phyloP scores from a whole-genome alignment of 2,797 vertebrate species.

The Etheostoma perlongum region DNA sequence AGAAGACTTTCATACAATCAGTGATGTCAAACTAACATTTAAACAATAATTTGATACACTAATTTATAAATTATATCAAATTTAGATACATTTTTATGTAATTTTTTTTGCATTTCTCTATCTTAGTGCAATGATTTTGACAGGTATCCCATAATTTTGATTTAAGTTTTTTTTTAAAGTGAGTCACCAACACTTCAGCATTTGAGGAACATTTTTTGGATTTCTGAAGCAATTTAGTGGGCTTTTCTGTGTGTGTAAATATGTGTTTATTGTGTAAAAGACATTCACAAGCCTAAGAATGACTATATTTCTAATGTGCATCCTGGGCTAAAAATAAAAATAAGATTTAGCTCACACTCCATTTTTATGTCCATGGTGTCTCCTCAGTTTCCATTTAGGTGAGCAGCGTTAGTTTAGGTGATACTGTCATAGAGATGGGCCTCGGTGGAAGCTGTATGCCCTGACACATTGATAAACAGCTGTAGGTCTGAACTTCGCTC shows the following conservation, averaged over 20 bases:
- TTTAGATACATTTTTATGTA: background rate
- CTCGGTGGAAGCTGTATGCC: slow-evolving; percentile 23
- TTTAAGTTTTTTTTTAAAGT: background rate
- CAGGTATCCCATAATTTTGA: background rate
- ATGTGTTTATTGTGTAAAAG: background rate
- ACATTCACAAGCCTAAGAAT: background rate
- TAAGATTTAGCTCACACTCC: background rate
- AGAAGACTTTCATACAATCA: background rate
- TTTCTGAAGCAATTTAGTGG: background rate
- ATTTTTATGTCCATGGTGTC: background rate
- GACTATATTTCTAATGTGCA: background rate
- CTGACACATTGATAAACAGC: slow-evolving; percentile 80
- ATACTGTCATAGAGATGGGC: slow-evolving; percentile 1
- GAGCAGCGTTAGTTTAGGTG: slow-evolving; percentile 9
- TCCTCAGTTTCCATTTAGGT: background rate
- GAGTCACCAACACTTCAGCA: background rate
- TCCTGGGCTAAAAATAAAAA: background rate
- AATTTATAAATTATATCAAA: background rate
- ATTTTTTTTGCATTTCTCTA: background rate
- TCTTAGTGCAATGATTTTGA: background rate
- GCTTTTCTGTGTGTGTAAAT: background rate
- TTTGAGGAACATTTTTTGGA: background rate
- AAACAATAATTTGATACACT: background rate
- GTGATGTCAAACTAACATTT: background rate
- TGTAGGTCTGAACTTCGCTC: slow-evolving; percentile 71